A percentile compares a stretch with the other conserved stretches of the same genome.
Conservation (phyloP, 1,140 invertebrate genomes). For the Dolichoris vasculosae region DNA sequence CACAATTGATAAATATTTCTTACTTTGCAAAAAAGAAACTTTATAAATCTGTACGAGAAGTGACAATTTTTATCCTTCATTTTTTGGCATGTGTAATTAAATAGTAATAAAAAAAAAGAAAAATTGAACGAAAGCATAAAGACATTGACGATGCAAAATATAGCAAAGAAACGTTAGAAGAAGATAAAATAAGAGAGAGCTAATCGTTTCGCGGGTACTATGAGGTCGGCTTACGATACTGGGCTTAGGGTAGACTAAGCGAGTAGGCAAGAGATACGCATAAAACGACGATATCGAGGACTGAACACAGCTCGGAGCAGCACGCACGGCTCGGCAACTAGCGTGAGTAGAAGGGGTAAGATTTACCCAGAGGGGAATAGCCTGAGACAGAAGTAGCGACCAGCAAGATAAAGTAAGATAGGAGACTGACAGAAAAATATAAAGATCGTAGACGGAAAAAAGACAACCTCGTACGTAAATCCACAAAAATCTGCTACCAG, state of each 20-base stretch:
- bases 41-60: too few relatives aligned
- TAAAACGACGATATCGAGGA: neutral
- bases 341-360: neutral
- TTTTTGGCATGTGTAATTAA: too few relatives aligned
- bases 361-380: neutral
- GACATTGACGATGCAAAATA: too few relatives aligned
- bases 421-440: neutral
- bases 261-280: neutral
- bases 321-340: neutral
- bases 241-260: neutral
- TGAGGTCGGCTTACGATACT: neutral
- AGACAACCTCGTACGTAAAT: neutral
- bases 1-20: too few relatives aligned
- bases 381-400: neutral
- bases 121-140: too few relatives aligned
- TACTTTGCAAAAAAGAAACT: too few relatives aligned
- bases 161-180: neutral
- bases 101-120: too few relatives aligned
- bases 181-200: neutral
- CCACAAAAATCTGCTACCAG: too few relatives aligned
- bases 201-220: neutral
- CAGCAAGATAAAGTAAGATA: neutral
- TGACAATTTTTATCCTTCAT: too few relatives aligned
- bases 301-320: neutral
- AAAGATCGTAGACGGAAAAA: constrained; percentile 20